Base-by-base conservation (phyloP, 1,140 invertebrate species). In the Liolophura sinensis region DNA sequence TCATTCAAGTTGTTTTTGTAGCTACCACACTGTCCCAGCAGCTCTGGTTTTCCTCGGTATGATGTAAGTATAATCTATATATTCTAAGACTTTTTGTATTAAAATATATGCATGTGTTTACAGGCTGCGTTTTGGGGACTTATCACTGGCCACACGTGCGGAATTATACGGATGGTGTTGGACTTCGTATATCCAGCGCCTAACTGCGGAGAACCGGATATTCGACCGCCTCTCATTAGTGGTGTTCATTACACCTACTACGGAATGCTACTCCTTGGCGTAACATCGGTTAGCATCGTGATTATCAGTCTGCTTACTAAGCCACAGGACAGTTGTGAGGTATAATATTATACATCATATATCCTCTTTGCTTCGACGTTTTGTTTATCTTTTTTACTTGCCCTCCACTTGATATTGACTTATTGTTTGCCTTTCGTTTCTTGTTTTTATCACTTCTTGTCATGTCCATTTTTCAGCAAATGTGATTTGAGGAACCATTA, bases 121-220 rank as follows among this genome's bases (percentile, higher is more conserved):
- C 69, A 87, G 87, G 87, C 87, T 27, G 87, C 87, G 16, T 88
- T 88, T 74, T 87, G 84, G 83, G 86, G 87, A 22, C 78, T 88
- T n/a, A 76, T 87, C 61, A 70, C 78, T 47, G 87, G 87, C 0
- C 81, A 88, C 50, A 67, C 81, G 1, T 81, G 86, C 52, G 87
- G 87, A 15, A 61, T 84, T 0, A 80, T 85, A 12, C 67, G 84
- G 22, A 83, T 85, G 77, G 71, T 74, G 9, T 65, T 83, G 60
- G 82, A 84, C 64, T 81, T 84, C 57, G 71, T 74, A n/a, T 84
- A 82, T 59, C 74, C 76, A 22, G 77, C 77, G 1, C 81, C 82
- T 16, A 72, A 76, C 7, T 85, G 83, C 64, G 78, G 78, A 5
- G 72, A 78, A 50, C 55, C 60, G 18, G 80, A 82, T 40, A 77